Base-by-base conservation (phyloP, 2,113 vertebrate genomes). In the Corvus cornix region DNA sequence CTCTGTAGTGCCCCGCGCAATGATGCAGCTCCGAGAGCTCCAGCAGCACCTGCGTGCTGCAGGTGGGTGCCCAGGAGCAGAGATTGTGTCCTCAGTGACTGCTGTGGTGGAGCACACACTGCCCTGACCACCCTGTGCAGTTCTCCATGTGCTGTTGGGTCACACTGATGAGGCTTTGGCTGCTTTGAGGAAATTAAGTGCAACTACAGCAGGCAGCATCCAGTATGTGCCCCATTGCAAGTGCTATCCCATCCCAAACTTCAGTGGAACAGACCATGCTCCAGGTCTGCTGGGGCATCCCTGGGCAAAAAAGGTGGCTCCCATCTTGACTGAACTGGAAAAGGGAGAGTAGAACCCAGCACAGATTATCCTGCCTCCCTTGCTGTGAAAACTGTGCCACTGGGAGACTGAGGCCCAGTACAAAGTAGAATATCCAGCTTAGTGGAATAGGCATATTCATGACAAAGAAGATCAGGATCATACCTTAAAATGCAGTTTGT, bases 101-200 rank as follows among this genome's bases (percentile, higher is more conserved):
- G 52, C 70, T 8, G 18, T 52, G 43, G 35, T 35, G 58, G 30
- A 48, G 12, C 4, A 31, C 1, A 1, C 3, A 2, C 28, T 33
- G 44, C 4, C 2, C 51, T 72, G 28, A 43, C 46, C 37, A 37
- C 23, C 5, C 10, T 3, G 20, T 6, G 48, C 0, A 0, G 2
- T 1, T 26, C 6, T 4, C 35, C 7, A 0, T 20, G 35, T 0
- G 0, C 53, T 43, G 10, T 35, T 51, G 49, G 41, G 13, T 48
- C 82, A 16, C 3, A 3, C 7, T 15, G 24, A 1, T 26, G 63
- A 23, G 30, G 35, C 35, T 49, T 69, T 5, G 1, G 31, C 43
- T 49, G 31, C 20, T 27, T 49, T 52, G 56, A 62, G 52, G 39
- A 79, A 62, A 58, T 0, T 27, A 44, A 30, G 18, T 8, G 21